Evolutionary conservation across 35 echinoderm and acorn worm species (phyloP).

Genomic region (Apostichopus californicus): DNA sequence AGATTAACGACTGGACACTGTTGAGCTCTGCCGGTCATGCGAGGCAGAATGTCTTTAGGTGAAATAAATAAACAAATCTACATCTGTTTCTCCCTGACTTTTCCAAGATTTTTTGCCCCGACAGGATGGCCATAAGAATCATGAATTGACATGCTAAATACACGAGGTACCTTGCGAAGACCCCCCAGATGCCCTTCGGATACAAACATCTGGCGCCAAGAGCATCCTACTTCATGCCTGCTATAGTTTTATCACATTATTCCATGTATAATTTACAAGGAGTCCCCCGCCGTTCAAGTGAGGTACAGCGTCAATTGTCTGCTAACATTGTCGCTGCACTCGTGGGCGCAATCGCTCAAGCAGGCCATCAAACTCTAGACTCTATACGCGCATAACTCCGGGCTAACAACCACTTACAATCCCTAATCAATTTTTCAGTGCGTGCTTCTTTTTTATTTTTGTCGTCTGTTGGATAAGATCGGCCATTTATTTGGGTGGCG

Average conservation of each 20-base stretch:
- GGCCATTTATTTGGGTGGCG: too few relatives aligned
- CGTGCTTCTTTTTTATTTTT: neutral
- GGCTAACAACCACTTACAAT: conserved; percentile 21
- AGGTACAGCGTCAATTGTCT: neutral
- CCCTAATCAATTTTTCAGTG: conserved; percentile 35
- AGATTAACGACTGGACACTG: neutral
- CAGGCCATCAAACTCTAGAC: neutral
- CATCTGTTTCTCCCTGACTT: neutral
- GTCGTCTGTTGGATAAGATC: neutral
- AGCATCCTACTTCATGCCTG: conserved; percentile 11
- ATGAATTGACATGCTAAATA: conserved; percentile 35
- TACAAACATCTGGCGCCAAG: conserved; percentile 25
- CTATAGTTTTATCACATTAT: conserved; percentile 7
- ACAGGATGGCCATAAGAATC: conserved; percentile 2
- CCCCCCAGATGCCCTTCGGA: conserved; percentile 22
- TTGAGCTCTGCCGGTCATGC: neutral
- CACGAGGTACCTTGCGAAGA: neutral
- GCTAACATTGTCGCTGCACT: neutral
- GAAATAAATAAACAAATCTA: neutral
- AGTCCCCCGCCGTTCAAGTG: neutral
- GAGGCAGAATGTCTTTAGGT: neutral
- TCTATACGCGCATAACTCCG: conserved; percentile 1
- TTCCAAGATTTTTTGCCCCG: neutral
- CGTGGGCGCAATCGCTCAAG: neutral
- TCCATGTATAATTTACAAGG: conserved; percentile 22